A percentile compares a stretch with the other conserved stretches of the same genome.
Evolutionary conservation across 2,888 invertebrate genomes (phyloP).

Genomic region (Leucophenga maculata): DNA sequence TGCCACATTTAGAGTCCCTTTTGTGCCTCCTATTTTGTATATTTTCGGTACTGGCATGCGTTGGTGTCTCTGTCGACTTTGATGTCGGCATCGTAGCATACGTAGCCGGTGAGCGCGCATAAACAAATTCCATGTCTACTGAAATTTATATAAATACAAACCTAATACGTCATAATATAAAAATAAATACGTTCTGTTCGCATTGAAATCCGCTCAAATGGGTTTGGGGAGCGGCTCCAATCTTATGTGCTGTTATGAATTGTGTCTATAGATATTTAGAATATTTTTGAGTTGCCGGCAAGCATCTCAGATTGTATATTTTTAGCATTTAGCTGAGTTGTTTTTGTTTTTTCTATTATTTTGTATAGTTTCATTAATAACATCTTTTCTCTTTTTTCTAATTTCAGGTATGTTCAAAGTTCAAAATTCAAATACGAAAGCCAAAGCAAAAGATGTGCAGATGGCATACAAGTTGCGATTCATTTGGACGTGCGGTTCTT

Average conservation of each 20-base stretch:
- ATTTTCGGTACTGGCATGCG: neutral
- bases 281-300: too few species aligned
- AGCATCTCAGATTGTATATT: neutral
- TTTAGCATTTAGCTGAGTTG: neutral
- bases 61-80: neutral
- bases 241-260: neutral
- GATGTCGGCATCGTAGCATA: neutral
- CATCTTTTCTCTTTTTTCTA: slow-evolving; percentile 27
- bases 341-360: neutral
- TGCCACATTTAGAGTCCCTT: neutral
- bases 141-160: slow-evolving; percentile 30
- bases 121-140: slow-evolving; percentile 38
- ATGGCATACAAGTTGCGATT: too few species aligned
- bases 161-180: slow-evolving; percentile 55
- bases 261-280: too few species aligned
- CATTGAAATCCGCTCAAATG: neutral
- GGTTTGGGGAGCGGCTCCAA: neutral
- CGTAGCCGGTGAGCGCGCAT: slow-evolving; percentile 8
- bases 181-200: slow-evolving; percentile 33
- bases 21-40: neutral
- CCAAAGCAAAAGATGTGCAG: neutral
- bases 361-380: slow-evolving; percentile 23
- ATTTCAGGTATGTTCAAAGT: slow-evolving; percentile 29
- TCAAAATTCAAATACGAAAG: slow-evolving; percentile 29
- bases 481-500: too few species aligned